Percentiles rank a stretch among this genome's conserved stretches.
Evolutionary conservation across 2,888 invertebrate genomes (phyloP).

Genomic region (Eupithecia tripunctaria): DNA sequence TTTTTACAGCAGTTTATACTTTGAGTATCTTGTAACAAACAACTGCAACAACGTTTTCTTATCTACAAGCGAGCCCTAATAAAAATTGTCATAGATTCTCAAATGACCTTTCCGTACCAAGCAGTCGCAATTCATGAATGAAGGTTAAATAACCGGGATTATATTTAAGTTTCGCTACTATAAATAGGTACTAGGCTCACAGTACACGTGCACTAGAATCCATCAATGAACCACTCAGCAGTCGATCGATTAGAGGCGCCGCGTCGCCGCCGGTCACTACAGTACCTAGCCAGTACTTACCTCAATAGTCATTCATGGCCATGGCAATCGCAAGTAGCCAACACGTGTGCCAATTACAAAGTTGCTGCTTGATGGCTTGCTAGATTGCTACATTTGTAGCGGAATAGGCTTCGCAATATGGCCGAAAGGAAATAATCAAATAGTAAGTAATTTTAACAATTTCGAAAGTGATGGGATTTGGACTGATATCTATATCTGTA

Average conservation of each 20-base stretch:
- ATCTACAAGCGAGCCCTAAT: neutral
- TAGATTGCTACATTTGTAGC: neutral
- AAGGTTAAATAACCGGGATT: no score
- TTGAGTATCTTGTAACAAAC: neutral
- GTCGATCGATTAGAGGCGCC: conserved; percentile 35
- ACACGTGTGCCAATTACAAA: conserved; percentile 16
- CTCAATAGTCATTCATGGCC: conserved; percentile 35
- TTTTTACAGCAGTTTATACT: neutral
- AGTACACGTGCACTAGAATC: conserved; percentile 16
- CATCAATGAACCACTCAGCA: conserved; percentile 28
- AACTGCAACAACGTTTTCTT: neutral
- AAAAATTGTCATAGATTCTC: neutral
- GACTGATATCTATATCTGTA: neutral
- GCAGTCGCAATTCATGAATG: conserved; percentile 24
- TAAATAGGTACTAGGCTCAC: neutral
- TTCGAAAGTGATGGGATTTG: neutral
- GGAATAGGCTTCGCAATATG: neutral
- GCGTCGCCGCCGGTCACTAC: conserved; percentile 23
- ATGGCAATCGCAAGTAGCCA: conserved; percentile 18
- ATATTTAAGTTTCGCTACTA: conserved; percentile 24
- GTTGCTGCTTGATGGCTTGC: neutral
- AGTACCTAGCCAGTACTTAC: conserved; percentile 7
- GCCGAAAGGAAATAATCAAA: neutral
- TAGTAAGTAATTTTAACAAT: neutral
- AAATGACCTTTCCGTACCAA: neutral